Percentiles rank a stretch among this genome's conserved stretches.
Conservation (phyloP, 2,888 invertebrate genomes). For the Hypsopygia costalis region DNA sequence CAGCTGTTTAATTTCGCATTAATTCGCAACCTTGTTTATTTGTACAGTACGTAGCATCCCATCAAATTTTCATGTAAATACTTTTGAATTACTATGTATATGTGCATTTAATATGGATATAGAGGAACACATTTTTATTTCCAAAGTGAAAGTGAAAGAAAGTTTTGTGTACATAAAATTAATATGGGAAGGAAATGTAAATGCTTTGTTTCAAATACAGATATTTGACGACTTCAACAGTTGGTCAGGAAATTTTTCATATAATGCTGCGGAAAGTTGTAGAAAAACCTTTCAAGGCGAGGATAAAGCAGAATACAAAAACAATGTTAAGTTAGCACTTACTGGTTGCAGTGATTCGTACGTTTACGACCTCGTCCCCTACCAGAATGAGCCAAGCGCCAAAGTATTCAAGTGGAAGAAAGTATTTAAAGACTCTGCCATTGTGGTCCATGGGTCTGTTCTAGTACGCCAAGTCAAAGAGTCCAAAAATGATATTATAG, state of each 20-base stretch:
- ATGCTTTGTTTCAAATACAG: slow-evolving; percentile 45
- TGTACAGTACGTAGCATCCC: too few species aligned
- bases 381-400: slow-evolving; percentile 18
- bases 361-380: slow-evolving; percentile 29
- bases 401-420: slow-evolving; percentile 54
- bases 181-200: slow-evolving; percentile 39
- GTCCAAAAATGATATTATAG: slow-evolving; percentile 40
- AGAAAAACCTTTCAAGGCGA: slow-evolving; percentile 33
- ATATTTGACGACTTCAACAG: slow-evolving; percentile 35
- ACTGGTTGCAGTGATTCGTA: slow-evolving; percentile 23
- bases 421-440: slow-evolving; percentile 30
- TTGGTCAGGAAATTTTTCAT: slow-evolving; percentile 52
- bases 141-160: slow-evolving; percentile 36
- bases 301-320: slow-evolving; percentile 36
- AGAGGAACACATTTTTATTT: slow-evolving; percentile 25
- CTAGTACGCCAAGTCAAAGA: slow-evolving; percentile 29
- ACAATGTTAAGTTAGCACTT: slow-evolving; percentile 35
- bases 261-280: slow-evolving; percentile 35
- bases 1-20: too few species aligned
- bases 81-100: too few species aligned
- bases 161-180: slow-evolving; percentile 39
- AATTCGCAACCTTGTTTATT: too few species aligned
- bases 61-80: too few species aligned
- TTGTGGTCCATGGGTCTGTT: slow-evolving; percentile 43
- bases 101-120: slow-evolving; percentile 46